Percentiles rank a stretch among this genome's conserved stretches.
Conservation (phyloP, 1,140 invertebrate genomes). For the Drosophila navojoa region DNA sequence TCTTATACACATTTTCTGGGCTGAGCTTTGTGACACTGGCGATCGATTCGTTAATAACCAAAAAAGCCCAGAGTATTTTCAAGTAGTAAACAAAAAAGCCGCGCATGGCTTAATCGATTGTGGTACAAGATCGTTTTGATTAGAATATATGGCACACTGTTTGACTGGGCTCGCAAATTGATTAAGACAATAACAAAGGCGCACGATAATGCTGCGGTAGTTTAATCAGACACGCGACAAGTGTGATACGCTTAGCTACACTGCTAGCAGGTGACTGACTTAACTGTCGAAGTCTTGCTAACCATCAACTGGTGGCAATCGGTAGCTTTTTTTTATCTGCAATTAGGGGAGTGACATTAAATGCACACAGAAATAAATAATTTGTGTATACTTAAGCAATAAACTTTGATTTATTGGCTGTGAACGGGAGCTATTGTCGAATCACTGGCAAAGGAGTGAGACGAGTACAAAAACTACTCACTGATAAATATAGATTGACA, state of each 20-base stretch:
- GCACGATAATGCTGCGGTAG: slow-evolving; percentile 40
- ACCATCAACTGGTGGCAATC: slow-evolving; percentile 21
- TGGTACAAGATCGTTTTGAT: slow-evolving; percentile 47
- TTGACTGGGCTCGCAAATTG: slow-evolving; percentile 22
- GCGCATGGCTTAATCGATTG: slow-evolving; percentile 64
- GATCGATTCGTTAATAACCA: slow-evolving; percentile 30
- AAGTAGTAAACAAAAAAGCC: slow-evolving; percentile 55
- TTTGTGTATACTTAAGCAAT: slow-evolving; percentile 54
- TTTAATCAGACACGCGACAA: slow-evolving; percentile 14
- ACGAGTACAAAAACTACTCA: slow-evolving; percentile 5
- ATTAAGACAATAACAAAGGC: slow-evolving; percentile 59
- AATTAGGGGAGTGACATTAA: slow-evolving; percentile 21
- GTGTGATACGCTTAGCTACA: slow-evolving; percentile 53
- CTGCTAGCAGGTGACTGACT: slow-evolving; percentile 58
- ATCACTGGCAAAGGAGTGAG: slow-evolving; percentile 17
- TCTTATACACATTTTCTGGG: slow-evolving; percentile 60
- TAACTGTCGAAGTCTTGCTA: slow-evolving; percentile 8
- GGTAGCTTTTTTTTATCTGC: slow-evolving; percentile 32
- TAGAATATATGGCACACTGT: slow-evolving; percentile 58
- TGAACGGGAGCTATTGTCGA: slow-evolving; percentile 28
- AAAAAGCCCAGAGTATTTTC: slow-evolving; percentile 61
- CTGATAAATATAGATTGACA: slow-evolving; percentile 53
- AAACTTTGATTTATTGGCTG: slow-evolving; percentile 70
- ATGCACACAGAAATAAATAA: slow-evolving; percentile 58
- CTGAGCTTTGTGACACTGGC: slow-evolving; percentile 34